Evolutionary conservation across 2,888 invertebrate species (phyloP), one percentile per base, ranked within the genome.

Genomic region (Dasysyrphus albostriatus): DNA sequence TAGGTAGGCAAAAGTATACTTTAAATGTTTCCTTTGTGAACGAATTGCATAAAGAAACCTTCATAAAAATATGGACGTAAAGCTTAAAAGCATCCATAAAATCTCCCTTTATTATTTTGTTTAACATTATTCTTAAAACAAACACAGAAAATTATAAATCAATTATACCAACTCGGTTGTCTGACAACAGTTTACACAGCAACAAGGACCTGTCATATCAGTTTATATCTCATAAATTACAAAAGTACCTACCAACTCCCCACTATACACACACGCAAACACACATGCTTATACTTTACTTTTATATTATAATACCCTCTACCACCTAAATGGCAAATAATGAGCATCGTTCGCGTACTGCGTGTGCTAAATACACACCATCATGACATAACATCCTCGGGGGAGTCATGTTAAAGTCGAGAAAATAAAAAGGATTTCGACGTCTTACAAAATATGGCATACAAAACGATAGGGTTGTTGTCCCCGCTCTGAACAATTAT

Each of bases 211-310:
- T 87, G 87, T 83, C 87, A 87, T 87, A 87, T 87, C 87, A 75
- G 82, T 83, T 87, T 87, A 87, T 82, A 83, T 87, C 82, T 79
- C 82, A 87, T 87, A 87, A 87, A 87, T 87, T 87, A 87, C 82
- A 83, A 72, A 74, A 78, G 65, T 75, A 70, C 70, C 49, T 51
- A 51, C 24, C 54, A 14, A 54, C 54, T 54, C 12, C 14, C 12
- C 51, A 4, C 5, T 3, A 39, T 1, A 12, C 9, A 19, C 3
- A 7, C 54, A 54, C 4, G 19, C 70, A 32, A 32, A 42, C 73
- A 42, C 75, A 34, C 51, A 58, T 49, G 37, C 39, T 32, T 32
- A 32, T 32, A 32, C 24, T 24, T 19, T 37, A 14, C 10, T n/a
- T n/a, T n/a, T 56, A 34, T n/a, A 58, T 16, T 49, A 47, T 16